Evolutionary conservation across 2,888 invertebrate genomes (phyloP), one percentile per base, ranked within the genome.

Genomic region (Schizotus pectinicornis): DNA sequence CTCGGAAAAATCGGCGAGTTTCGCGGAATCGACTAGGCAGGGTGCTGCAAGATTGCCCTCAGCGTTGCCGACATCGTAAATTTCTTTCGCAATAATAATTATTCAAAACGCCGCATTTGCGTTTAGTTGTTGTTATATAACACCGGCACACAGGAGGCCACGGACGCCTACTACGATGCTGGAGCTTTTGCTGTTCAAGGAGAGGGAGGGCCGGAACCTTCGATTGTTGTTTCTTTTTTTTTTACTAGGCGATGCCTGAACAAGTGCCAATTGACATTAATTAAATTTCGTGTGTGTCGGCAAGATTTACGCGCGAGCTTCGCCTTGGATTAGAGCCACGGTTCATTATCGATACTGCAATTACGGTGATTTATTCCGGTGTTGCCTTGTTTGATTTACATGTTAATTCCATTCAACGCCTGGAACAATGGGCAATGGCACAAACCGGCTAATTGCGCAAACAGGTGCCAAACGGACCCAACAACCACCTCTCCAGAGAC

Each of bases 241-340:
- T 7, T 13, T 38, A 7, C 35, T 37, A 50, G 32, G 46, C 51
- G 43, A 48, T 48, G 39, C 54, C 55, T 43, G 36, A 56, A 55
- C 46, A 56, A 55, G 59, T 59, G 59, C 43, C 52, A 56, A 43
- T 59, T 56, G 54, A 59, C 47, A 59, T 54, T 59, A 59, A 58
- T 58, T 58, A 58, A 58, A 33, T 56, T 49, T 49, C 22, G 22
- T 22, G 22, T 22, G 22, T 22, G 22, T 22, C 22, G 22, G 22
- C 22, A 22, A 3, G 22, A 22, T 22, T 22, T 22, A 22, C 22
- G 22, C 22, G 22, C 22, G 22, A 22, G 22, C 22, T 22, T 22
- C 22, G 22, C 22, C 22, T 22, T 22, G 22, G 22, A 22, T 22
- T 22, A 22, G 22, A 22, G 22, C 22, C 5, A 22, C 22, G 22